phyloP scores from a whole-genome alignment of 2,888 invertebrate genomes.

The Scotopteryx bipunctaria region DNA sequence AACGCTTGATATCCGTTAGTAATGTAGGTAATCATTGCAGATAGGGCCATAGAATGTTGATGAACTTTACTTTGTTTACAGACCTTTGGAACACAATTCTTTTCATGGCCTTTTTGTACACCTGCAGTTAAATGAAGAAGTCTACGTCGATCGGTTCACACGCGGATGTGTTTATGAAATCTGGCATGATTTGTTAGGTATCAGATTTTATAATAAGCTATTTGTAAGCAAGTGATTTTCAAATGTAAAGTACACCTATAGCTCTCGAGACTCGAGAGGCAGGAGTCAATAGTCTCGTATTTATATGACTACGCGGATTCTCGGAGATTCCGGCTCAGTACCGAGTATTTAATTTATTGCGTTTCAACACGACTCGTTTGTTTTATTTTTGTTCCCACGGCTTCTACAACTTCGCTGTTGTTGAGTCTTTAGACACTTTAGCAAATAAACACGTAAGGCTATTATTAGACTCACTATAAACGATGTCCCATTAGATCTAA shows the following conservation, averaged over 20 bases:
- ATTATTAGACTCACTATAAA: no score
- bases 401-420: conserved; percentile 57
- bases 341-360: conserved; percentile 56
- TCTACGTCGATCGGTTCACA: conserved; percentile 31
- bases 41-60: not conserved
- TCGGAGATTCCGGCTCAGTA: conserved; percentile 70
- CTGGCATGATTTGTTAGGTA: not conserved
- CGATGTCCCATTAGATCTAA: no score
- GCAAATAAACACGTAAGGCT: not conserved
- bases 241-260: not conserved
- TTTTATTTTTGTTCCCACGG: conserved; percentile 67
- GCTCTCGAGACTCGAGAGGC: no score
- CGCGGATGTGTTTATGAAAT: conserved; percentile 11
- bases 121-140: conserved; percentile 30
- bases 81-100: not conserved
- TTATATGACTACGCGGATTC: conserved; percentile 61
- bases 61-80: not conserved
- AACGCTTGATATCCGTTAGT: no score
- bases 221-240: not conserved
- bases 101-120: conserved; percentile 2
- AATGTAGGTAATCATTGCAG: not conserved
- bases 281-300: conserved; percentile 46
- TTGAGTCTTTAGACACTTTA: conserved; percentile 46
- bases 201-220: conserved; percentile 2
- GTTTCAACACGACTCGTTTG: conserved; percentile 57